These are phyloP conservation scores for Drosophila arizonae DNA, from an alignment of 1,140 invertebrate genomes.

Conservation along the genomic window DNA sequence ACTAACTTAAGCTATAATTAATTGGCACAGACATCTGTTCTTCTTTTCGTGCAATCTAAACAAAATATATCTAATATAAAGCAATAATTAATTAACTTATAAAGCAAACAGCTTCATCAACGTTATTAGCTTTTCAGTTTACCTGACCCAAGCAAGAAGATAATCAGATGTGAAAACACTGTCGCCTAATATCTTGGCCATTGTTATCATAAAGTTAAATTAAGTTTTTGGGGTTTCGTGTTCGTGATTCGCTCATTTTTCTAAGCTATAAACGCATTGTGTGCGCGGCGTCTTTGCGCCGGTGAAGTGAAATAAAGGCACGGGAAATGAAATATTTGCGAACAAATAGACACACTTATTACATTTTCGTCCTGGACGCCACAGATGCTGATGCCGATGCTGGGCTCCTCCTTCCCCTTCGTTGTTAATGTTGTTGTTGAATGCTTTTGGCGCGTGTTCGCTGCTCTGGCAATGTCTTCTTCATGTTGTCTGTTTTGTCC, in stretches of 20 bases:
- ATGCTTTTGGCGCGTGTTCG: constrained; percentile 75
- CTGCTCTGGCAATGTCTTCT: constrained; percentile 62
- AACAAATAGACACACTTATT: constrained; percentile 81
- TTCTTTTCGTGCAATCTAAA: no score
- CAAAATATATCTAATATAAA: no score
- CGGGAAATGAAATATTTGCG: constrained; percentile 79
- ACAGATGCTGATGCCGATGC: background rate
- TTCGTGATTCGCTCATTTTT: constrained; percentile 26
- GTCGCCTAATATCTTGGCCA: constrained; percentile 23
- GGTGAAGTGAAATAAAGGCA: constrained; percentile 52
- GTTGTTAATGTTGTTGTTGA: constrained; percentile 57
- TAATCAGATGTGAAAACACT: background rate
- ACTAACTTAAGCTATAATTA: no score
- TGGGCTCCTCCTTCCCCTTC: constrained; percentile 9
- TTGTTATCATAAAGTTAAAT: constrained; percentile 49
- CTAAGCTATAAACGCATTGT: constrained; percentile 25
- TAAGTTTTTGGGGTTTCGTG: constrained; percentile 42
- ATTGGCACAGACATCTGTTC: no score
- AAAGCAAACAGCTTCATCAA: background rate
- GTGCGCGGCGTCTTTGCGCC: constrained; percentile 24
- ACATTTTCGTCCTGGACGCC: constrained; percentile 66
- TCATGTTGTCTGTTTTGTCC: constrained; percentile 70
- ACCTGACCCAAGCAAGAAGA: background rate
- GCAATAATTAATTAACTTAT: background rate
- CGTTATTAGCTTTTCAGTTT: background rate